phyloP scores from a whole-genome alignment of 53 echinoderm and acorn worm genomes.

The Echinarachnius parma region DNA sequence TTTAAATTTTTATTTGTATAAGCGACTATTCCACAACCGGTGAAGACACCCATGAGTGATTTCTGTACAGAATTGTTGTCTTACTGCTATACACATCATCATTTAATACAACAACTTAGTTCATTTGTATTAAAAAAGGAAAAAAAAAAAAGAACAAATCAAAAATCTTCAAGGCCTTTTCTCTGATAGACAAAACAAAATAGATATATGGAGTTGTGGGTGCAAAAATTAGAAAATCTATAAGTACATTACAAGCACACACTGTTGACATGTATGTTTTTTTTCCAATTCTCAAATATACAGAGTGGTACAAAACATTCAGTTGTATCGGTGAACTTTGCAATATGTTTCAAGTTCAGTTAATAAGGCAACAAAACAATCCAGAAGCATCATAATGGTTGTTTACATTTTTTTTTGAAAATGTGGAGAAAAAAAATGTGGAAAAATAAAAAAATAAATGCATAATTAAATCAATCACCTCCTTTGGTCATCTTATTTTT shows the following conservation, averaged over 20 bases:
- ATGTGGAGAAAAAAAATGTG: too few species aligned
- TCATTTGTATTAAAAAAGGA: neutral
- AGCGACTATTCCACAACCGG: slow-evolving; percentile 44
- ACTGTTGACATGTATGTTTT: too few species aligned
- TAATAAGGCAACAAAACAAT: too few species aligned
- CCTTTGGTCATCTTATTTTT: too few species aligned
- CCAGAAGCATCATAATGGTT: too few species aligned
- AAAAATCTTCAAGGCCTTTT: neutral
- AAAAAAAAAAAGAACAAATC: neutral
- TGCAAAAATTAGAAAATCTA: slow-evolving; percentile 13
- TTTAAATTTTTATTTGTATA: slow-evolving; percentile 44
- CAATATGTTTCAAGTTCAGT: too few species aligned
- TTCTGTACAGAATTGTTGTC: slow-evolving; percentile 20
- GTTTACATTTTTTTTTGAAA: too few species aligned
- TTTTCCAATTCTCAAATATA: too few species aligned
- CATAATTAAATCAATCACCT: too few species aligned
- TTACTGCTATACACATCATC: slow-evolving; percentile 12
- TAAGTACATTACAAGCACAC: neutral
- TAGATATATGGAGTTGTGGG: neutral
- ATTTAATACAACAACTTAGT: neutral
- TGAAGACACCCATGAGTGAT: neutral
- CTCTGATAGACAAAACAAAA: neutral
- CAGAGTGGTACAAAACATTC: too few species aligned
- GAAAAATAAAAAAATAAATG: too few species aligned
- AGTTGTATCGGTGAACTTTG: too few species aligned